A percentile compares a stretch with the other conserved stretches of the same genome.
Conservation (phyloP, 2,113 vertebrate genomes). For the Deroptyus accipitrinus region DNA sequence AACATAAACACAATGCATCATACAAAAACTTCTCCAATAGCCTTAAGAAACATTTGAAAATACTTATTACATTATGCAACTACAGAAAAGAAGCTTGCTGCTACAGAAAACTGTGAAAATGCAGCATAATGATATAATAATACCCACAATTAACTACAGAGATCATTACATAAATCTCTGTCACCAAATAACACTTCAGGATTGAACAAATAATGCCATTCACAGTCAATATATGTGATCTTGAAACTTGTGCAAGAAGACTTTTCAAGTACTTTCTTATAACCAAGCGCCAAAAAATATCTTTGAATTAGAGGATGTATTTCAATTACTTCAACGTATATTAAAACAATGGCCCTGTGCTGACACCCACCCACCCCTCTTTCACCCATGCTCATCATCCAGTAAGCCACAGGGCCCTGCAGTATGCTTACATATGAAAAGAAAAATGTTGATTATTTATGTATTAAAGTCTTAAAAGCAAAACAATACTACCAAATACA, state of each 20-base stretch:
- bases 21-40: background rate
- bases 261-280: background rate
- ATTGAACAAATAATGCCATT: background rate
- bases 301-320: background rate
- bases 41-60: background rate
- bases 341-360: background rate
- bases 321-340: background rate
- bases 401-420: background rate
- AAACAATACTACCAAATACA: background rate
- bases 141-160: background rate
- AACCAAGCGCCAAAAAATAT: background rate
- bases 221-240: background rate
- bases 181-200: background rate
- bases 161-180: background rate
- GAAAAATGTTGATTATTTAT: background rate
- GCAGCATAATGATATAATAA: background rate
- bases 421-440: background rate
- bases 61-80: background rate
- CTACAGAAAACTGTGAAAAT: background rate
- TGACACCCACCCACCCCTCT: accelerated
- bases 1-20: background rate
- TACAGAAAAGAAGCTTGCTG: background rate
- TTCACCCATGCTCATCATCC: accelerated
- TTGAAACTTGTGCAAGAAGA: background rate
- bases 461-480: background rate